Conservation (phyloP, 2,113 vertebrate genomes). For the Nannospalax galili region DNA sequence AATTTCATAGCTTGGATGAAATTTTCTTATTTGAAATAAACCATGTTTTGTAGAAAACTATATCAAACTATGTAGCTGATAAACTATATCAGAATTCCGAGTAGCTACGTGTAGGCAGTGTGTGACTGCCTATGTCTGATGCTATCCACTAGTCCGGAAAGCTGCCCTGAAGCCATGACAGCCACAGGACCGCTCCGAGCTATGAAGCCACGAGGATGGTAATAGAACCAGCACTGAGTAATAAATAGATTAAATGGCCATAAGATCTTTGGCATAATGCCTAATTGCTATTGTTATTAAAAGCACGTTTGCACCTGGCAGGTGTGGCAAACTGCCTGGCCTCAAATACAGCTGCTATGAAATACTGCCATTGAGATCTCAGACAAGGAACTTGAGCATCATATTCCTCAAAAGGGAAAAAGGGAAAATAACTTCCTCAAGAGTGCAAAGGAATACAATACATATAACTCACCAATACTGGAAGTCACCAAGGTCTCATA, state of each 20-base stretch:
- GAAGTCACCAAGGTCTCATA: not conserved
- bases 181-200: not conserved
- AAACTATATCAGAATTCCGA: not conserved
- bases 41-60: not conserved
- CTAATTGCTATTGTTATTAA: constrained; percentile 65
- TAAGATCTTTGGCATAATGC: constrained; percentile 59
- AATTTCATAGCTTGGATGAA: constrained; percentile 14
- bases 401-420: constrained; percentile 55
- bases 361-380: constrained; percentile 22
- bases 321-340: constrained; percentile 56
- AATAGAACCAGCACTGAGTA: not conserved
- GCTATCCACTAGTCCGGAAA: not conserved
- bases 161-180: not conserved
- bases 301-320: constrained; percentile 66
- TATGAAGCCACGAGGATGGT: not conserved
- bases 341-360: constrained; percentile 57
- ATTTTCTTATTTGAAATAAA: constrained; percentile 49
- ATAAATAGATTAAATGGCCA: constrained; percentile 52
- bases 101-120: not conserved
- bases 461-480: not conserved
- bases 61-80: not conserved
- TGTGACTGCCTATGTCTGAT: not conserved
- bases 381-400: constrained; percentile 13
- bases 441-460: constrained; percentile 12
- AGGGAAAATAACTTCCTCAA: constrained; percentile 20